Base-by-base conservation (phyloP, 1,140 invertebrate genomes). In the Arion vulgaris region DNA sequence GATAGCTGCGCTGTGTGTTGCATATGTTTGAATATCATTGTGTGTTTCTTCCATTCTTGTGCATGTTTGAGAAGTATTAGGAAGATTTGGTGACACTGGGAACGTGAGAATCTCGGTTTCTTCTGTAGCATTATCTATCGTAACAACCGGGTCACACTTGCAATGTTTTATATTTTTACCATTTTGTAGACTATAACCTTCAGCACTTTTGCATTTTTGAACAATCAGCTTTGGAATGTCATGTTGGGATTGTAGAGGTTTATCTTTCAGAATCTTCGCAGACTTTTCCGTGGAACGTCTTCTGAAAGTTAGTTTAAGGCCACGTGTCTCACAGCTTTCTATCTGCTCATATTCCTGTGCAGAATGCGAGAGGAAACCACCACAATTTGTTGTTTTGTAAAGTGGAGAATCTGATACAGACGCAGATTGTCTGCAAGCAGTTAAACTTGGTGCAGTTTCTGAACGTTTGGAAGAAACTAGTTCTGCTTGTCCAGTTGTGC, bases 281-380 rank as follows among this genome's bases (percentile, higher is more conserved):
- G 57, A 49, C 57, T 36, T 57, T 15, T 78, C 76, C 1, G 76
- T 39, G 26, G 76, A 78, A 0, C 57, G 32, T 36, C 76, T 78
- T 36, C 76, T 62, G 76, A 78, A 78, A 17, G 76, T 78, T 1
- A 78, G 76, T 36, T 78, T 78, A 23, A 78, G 57, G 2, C 76
- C 76, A 19, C 57, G 38, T 19, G 76, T 49, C 32, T 78, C 76
- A 39, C 51, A 78, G 39, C 76, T 78, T 28, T 78, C 76, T 34
- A 78, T 66, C 36, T 78, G 15, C 7, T 78, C 76, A 32, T 78
- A 78, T 34, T 75, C 73, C 28, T 34, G 4, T 28, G 45, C 0
- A 2, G 45, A 45, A 7, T n/a, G n/a, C 28, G 62, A 1, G 4
- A 66, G 7, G 19, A 57, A 57, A 57, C 53, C 26, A 23, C 0